Evolutionary conservation across 2,888 invertebrate species (phyloP).

Genomic region (Coelogynopora nodosa): DNA sequence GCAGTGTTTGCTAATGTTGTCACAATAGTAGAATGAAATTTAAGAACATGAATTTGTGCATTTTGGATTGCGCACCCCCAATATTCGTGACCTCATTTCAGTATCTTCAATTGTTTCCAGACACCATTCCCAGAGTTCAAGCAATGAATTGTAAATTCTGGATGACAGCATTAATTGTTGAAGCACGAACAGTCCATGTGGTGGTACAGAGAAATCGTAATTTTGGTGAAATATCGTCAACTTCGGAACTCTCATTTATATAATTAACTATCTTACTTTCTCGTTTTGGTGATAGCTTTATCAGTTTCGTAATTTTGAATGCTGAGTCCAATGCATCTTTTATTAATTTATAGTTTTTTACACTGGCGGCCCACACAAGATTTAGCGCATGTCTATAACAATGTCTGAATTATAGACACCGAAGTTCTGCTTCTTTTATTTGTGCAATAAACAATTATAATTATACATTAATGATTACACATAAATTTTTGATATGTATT

Average conservation of each 20-base stretch:
- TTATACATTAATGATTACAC: too few species aligned
- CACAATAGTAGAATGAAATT: neutral
- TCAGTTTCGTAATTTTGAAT: neutral
- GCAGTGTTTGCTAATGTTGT: neutral
- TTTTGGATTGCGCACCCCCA: neutral
- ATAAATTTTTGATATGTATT: too few species aligned
- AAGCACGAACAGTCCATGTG: neutral
- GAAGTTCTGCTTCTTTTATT: neutral
- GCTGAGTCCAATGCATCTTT: conserved; percentile 9
- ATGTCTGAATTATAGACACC: neutral
- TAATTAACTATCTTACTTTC: neutral
- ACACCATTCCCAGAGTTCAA: neutral
- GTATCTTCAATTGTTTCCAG: neutral
- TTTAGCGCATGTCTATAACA: conserved; percentile 5
- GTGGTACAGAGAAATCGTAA: neutral
- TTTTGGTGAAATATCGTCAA: neutral
- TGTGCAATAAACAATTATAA: too few species aligned
- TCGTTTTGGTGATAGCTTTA: neutral
- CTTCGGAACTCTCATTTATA: neutral
- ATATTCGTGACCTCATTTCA: neutral
- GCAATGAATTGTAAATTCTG: neutral
- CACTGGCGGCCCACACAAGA: neutral
- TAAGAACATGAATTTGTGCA: neutral
- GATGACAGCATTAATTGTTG: neutral
- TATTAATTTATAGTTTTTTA: neutral